phyloP scores from a whole-genome alignment of 2,113 vertebrate genomes.

The Galeopterus variegatus region DNA sequence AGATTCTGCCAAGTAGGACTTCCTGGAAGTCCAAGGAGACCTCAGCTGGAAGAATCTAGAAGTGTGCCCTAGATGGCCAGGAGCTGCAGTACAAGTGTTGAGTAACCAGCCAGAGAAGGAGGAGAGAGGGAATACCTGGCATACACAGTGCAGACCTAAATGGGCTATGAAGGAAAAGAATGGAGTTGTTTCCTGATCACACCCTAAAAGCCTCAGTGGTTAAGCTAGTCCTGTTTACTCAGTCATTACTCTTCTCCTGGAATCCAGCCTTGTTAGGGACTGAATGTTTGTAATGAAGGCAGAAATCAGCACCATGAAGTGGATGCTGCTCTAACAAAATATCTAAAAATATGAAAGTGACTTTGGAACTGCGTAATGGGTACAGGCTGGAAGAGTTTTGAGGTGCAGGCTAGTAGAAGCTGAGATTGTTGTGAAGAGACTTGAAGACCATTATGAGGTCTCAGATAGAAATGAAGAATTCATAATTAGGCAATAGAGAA shows the following conservation, averaged over 20 bases:
- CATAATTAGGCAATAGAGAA: neutral
- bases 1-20: neutral
- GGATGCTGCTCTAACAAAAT: neutral
- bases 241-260: neutral
- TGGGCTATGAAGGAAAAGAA: neutral
- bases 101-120: neutral
- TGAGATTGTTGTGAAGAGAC: neutral
- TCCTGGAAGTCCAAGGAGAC: neutral
- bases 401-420: neutral
- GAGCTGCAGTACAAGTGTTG: neutral
- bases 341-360: neutral
- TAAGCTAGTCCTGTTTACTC: too few relatives aligned
- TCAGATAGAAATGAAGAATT: neutral
- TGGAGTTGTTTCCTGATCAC: neutral
- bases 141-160: neutral
- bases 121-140: neutral
- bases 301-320: neutral
- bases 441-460: neutral
- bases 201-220: fast-evolving
- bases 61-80: neutral
- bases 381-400: neutral
- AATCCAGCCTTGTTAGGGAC: neutral
- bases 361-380: neutral
- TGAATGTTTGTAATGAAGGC: neutral
- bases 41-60: neutral